Percentiles rank a stretch among this genome's conserved stretches.
Evolutionary conservation across 2,888 invertebrate genomes (phyloP).

Genomic region (Pseudococcus longispinus): DNA sequence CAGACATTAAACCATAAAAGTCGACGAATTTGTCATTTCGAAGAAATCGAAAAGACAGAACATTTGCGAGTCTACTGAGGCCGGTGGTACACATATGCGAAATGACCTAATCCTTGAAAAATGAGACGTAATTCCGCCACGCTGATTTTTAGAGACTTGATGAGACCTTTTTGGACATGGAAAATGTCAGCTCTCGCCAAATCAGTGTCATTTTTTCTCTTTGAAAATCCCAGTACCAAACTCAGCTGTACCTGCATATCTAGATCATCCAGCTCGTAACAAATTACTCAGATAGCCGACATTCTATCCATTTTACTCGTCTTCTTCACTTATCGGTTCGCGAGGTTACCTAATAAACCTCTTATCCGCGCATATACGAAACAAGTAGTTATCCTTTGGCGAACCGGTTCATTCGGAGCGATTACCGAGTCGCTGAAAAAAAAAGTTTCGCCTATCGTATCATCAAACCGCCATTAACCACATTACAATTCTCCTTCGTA

Average conservation of each 20-base stretch:
- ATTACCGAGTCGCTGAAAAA: background rate
- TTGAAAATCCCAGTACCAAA: background rate
- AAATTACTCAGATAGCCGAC: background rate
- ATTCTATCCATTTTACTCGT: background rate
- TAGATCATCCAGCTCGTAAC: background rate
- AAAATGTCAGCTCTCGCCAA: too few relatives aligned
- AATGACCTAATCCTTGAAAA: too few relatives aligned
- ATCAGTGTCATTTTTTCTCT: too few relatives aligned
- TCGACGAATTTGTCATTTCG: too few relatives aligned
- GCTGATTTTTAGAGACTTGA: too few relatives aligned
- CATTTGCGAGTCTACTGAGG: too few relatives aligned
- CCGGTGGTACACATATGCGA: too few relatives aligned
- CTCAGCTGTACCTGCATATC: background rate
- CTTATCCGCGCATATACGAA: background rate
- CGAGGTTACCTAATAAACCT: conserved; percentile 16
- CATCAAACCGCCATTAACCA: background rate
- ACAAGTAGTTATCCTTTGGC: conserved; percentile 8
- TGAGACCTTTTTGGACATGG: too few relatives aligned
- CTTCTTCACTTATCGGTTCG: background rate
- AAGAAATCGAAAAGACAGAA: too few relatives aligned
- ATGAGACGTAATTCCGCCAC: too few relatives aligned
- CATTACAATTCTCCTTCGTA: background rate
- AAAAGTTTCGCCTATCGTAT: conserved; percentile 22
- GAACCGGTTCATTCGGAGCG: conserved; percentile 6
- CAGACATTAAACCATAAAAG: too few relatives aligned